phyloP scores from a whole-genome alignment of 2,797 vertebrate genomes.

The Tinamus major region DNA sequence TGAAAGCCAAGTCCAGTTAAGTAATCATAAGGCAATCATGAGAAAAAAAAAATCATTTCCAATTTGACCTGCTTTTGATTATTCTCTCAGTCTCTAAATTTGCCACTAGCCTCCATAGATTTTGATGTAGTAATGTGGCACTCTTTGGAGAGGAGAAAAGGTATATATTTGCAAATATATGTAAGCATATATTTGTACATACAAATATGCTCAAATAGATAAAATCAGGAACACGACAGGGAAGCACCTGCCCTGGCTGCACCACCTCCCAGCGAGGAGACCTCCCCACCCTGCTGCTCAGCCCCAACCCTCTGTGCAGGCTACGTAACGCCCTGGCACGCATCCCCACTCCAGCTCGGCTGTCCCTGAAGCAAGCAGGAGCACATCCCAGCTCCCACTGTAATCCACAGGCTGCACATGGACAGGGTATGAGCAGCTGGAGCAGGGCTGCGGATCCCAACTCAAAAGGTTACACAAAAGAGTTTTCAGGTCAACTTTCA shows the following conservation, averaged over 20 bases:
- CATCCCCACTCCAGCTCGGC: too few relatives aligned
- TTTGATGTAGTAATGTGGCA: background rate
- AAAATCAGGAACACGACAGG: background rate
- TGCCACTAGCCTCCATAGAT: background rate
- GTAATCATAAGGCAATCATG: background rate
- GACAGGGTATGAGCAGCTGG: background rate
- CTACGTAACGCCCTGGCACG: too few relatives aligned
- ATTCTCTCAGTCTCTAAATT: background rate
- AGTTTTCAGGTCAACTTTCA: background rate
- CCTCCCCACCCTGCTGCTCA: background rate
- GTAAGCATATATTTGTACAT: background rate
- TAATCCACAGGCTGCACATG: rapidly evolving
- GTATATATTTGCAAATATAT: rapidly evolving
- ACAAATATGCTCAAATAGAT: background rate
- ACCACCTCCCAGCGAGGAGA: background rate
- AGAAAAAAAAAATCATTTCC: background rate
- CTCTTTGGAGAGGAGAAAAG: background rate
- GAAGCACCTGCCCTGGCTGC: background rate
- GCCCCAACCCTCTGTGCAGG: too few relatives aligned
- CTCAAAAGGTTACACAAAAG: background rate
- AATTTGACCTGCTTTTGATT: background rate
- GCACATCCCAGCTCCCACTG: rapidly evolving
- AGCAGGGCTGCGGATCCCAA: rapidly evolving
- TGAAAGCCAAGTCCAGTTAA: background rate
- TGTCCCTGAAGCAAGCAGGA: background rate